Base-by-base conservation (phyloP, 1,140 invertebrate genomes). In the Drosophila athabasca region DNA sequence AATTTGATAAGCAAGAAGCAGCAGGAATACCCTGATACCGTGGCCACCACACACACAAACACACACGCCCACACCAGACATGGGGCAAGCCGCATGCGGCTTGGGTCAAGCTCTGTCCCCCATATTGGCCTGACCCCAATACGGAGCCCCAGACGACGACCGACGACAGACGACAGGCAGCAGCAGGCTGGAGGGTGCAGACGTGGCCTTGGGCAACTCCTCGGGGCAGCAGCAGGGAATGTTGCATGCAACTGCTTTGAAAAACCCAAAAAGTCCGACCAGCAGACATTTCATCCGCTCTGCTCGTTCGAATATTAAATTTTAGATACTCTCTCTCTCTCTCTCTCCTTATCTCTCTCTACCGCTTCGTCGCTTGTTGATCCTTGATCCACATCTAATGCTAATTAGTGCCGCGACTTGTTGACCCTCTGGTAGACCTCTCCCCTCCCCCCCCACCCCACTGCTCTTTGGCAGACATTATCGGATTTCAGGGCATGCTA, bases 1-100 rank as follows among this genome's bases (percentile, higher is more conserved):
- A 75, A 75, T 74, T 75, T 75, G 72, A 75, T 66, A 75, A 75
- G 61, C 72, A 69, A 68, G 43, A 24, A 43, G 50, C 62, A n/a
- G n/a, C 19, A 35, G 66, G 50, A 57, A 31, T 24, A 24, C 22
- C 22, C 24, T 26, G 24, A 6, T 26, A 26, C 24, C 5, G 41
- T 6, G 19, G 24, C 26, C 6, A 39, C 26, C 17, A 48, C 29
- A 44, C 58, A 72, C 67, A 72, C 13, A 2, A 4, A 62, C 67
- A 62, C n/a, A 19, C 17, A 19, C 17, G 17, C 31, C 0, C 9
- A 11, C 31, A 11, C 6, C 3, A 9, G 31, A 35, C 31, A 3
- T 35, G 31, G 9, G 8, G 3, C 31, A 35, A 3, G 31, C 9
- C 9, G 29, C 7, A 35, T 11, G 31, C 2, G 31, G 29, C 7